Percentiles rank a stretch among this genome's conserved stretches.
Conservation (phyloP, 2,888 invertebrate species). For the Buathra laborator region DNA sequence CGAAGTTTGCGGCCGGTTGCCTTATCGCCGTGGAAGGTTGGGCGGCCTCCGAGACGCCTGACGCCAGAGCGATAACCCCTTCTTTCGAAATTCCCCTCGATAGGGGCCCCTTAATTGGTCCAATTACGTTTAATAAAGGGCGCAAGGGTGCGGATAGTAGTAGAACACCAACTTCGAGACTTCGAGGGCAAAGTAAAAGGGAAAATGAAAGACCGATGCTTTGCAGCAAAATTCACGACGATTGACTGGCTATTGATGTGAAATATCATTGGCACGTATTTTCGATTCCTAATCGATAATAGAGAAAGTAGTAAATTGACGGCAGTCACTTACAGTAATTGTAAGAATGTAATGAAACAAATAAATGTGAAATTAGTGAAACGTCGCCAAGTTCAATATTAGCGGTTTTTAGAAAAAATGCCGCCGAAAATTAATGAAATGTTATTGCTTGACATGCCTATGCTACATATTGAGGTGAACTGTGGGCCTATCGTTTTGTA, state of each 20-base stretch:
- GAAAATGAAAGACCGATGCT: neutral
- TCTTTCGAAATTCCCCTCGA: conserved; percentile 20
- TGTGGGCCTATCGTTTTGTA: no score
- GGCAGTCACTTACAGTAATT: no score
- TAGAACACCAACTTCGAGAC: conserved; percentile 1
- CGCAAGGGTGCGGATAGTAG: neutral
- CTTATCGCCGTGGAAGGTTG: conserved; percentile 29
- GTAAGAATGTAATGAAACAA: no score
- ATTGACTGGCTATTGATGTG: conserved; percentile 1
- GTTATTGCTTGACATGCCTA: no score
- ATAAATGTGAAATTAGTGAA: no score
- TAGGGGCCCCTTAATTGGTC: conserved; percentile 36
- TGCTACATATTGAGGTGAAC: no score
- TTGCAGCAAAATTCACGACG: conserved; percentile 13
- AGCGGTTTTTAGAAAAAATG: no score
- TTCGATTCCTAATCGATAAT: no score
- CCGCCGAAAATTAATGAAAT: no score
- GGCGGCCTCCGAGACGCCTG: conserved; percentile 30
- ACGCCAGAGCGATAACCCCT: conserved; percentile 46
- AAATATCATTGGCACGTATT: neutral
- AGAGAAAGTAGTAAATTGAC: no score
- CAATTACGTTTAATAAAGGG: conserved; percentile 44
- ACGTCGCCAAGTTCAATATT: no score
- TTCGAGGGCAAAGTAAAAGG: conserved; percentile 1
- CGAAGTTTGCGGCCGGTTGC: conserved; percentile 17